Evolutionary conservation across 2,888 invertebrate genomes (phyloP).

Genomic region (Xylota segnis): DNA sequence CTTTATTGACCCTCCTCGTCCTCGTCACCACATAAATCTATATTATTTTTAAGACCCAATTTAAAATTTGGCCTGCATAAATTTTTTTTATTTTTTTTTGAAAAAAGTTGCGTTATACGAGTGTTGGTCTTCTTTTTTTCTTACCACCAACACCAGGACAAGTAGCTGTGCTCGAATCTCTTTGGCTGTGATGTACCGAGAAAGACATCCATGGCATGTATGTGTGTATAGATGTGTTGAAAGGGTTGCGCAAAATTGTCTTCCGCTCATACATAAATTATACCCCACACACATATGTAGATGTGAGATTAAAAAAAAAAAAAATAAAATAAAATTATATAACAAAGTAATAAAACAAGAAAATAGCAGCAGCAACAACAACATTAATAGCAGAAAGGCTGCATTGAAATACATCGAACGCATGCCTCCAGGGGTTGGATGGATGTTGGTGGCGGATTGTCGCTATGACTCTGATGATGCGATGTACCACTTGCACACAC

Average conservation of each 20-base stretch:
- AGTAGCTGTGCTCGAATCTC: neutral
- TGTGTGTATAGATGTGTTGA: conserved; percentile 6
- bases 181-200: neutral
- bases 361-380: conserved; percentile 13
- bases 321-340: conserved; percentile 20
- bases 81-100: no score
- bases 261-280: conserved; percentile 45
- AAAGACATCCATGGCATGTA: neutral
- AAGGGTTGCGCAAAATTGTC: conserved; percentile 53
- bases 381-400: conserved; percentile 15
- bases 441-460: conserved; percentile 52
- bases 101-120: conserved; percentile 46
- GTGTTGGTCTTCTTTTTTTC: conserved; percentile 10
- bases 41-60: conserved; percentile 53
- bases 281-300: conserved; percentile 10
- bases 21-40: conserved; percentile 51
- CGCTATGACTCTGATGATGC: conserved; percentile 37
- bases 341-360: conserved; percentile 51
- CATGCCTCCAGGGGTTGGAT: conserved; percentile 6
- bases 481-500: no score
- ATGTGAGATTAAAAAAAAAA: conserved; percentile 29
- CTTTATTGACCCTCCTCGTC: conserved; percentile 48
- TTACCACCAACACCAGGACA: conserved; percentile 2
- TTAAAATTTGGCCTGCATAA: conserved; percentile 55
- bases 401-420: conserved; percentile 56